Base-by-base conservation (phyloP, 2,888 invertebrate genomes). In the Dolichomitus sp. region DNA sequence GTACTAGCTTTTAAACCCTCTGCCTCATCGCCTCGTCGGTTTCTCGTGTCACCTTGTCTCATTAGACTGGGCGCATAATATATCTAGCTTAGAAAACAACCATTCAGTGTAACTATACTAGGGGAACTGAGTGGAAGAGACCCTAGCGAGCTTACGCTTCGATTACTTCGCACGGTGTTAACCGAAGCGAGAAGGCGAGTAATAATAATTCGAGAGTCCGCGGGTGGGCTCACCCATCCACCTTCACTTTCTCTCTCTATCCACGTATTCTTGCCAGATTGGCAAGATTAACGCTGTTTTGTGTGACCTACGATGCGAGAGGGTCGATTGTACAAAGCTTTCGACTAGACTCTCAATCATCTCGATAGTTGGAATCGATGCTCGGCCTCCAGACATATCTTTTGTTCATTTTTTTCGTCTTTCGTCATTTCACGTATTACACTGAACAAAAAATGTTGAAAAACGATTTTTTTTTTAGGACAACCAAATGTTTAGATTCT, bases 261-360 rank as follows among this genome's bases (percentile, higher is more conserved):
- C 40, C 45, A 66, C 57, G 66, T 69, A 76, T 72, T 63, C 76
- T 70, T 57, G 40, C 69, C 23, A 79, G 79, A 82, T 82, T 75
- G 75, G 73, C 78, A n/a, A n/a, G n/a, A n/a, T 74, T 48, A 74
- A 65, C 54, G 30, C 65, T 82, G 74, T 79, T 82, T 82, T 79
- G 74, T 78, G 40, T 57, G 78, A 72, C 45, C 77, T 33, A 17
- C 63, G 57, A 74, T 65, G 40, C 59, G 70, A 42, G 63, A 81
- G 57, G 74, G 76, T 57, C 40, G 57, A 33, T 33, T 61, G 37
- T 77, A 50, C 66, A 73, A 42, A 72, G 63, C 54, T 48, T 17
- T 37, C 12, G 33, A n/a, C 17, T 59, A 66, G 37, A 52, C 57
- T 65, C 45, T 17, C 57, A 37, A 17, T 14, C 61, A 19, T 48